A percentile compares a stretch with the other conserved stretches of the same genome.
Evolutionary conservation across 2,113 vertebrate species (phyloP).

Genomic region (Pyxicephalus adspersus): DNA sequence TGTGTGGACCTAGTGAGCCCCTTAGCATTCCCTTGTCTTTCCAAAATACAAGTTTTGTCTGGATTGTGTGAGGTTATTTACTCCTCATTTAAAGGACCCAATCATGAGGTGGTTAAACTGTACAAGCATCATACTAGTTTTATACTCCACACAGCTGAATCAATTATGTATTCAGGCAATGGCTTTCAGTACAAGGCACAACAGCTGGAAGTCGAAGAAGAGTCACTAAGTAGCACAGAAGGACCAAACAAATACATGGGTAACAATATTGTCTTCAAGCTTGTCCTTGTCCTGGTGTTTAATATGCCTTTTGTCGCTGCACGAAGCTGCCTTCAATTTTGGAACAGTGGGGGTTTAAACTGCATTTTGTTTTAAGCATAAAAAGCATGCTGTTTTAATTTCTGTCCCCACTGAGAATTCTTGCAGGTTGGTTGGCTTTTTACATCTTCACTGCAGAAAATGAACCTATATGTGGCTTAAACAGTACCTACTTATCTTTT

Average conservation of each 20-base stretch:
- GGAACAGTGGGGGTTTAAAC: slow-evolving; percentile 50
- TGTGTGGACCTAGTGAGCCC: too few species aligned
- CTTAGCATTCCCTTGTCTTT: too few species aligned
- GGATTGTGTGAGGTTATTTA: too few species aligned
- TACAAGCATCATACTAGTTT: background rate
- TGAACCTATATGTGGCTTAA: slow-evolving; percentile 1
- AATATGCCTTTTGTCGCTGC: slow-evolving; percentile 49
- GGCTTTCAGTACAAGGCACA: background rate
- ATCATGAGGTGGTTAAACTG: background rate
- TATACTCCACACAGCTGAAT: background rate
- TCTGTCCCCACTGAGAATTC: slow-evolving; percentile 17
- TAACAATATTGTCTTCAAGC: background rate
- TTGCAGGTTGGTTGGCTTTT: slow-evolving; percentile 52
- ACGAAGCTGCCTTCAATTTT: slow-evolving; percentile 43
- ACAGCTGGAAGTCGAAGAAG: background rate
- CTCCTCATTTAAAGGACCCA: too few species aligned
- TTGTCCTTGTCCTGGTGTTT: slow-evolving; percentile 46
- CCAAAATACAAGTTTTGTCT: too few species aligned
- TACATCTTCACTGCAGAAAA: slow-evolving; percentile 24
- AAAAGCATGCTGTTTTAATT: slow-evolving; percentile 48
- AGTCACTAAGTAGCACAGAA: background rate
- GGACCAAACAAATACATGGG: slow-evolving; percentile 14
- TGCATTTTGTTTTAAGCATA: slow-evolving; percentile 43
- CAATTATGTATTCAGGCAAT: slow-evolving; percentile 22
- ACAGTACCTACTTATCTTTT: slow-evolving; percentile 21